These are phyloP conservation scores for Venturia canescens DNA, from an alignment of 1,140 invertebrate genomes.

Conservation along the genomic window DNA sequence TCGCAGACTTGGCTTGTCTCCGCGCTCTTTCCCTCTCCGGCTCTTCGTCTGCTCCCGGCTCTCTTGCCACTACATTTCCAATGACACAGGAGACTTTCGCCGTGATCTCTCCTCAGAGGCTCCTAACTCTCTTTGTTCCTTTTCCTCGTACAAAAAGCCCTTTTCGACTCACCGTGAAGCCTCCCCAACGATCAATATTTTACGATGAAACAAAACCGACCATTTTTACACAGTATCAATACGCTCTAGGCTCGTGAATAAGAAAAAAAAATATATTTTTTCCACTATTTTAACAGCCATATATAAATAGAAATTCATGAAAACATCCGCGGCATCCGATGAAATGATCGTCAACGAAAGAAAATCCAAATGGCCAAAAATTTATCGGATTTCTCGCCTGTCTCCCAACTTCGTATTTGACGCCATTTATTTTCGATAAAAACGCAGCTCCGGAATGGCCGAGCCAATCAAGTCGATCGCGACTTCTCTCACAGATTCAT, in stretches of 20 bases:
- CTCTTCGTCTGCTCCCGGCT: conserved; percentile 1
- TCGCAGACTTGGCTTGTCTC: conserved; percentile 59
- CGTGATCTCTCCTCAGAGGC: conserved; percentile 15
- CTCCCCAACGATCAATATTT: conserved; percentile 5
- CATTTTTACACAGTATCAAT: no score
- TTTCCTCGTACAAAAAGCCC: not conserved
- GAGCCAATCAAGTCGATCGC: not conserved
- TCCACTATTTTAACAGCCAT: no score
- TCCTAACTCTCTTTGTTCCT: not conserved
- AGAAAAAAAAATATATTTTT: no score
- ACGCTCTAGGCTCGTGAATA: no score
- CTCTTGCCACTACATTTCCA: not conserved
- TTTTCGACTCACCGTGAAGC: not conserved
- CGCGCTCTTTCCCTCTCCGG: conserved; percentile 61
- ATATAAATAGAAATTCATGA: no score
- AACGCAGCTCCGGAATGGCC: not conserved
- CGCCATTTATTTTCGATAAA: not conserved
- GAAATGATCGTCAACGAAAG: no score
- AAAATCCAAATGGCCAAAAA: no score
- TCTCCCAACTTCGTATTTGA: no score
- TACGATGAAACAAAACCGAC: not conserved
- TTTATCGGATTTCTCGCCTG: no score
- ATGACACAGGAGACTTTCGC: not conserved
- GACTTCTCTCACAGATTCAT: not conserved
- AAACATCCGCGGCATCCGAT: no score